Base-by-base conservation (phyloP, 1,140 invertebrate species). In the Tetraneura akinire region DNA sequence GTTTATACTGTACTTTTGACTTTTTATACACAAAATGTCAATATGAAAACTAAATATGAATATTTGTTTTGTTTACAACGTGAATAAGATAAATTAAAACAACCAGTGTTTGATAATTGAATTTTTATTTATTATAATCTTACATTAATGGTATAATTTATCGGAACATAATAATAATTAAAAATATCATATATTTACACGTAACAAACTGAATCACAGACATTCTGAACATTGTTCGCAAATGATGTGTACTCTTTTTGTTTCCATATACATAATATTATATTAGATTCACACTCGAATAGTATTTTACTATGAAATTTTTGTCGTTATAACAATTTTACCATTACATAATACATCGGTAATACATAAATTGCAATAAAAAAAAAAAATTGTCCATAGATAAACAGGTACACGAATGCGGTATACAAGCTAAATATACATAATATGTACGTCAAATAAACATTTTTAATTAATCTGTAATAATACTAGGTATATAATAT, bases 71-170 rank as follows among this genome's bases (percentile, higher is more conserved):
- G n/a, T n/a, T 42, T 10, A 42, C 42, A 6, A 42, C 42, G 10
- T 42, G 4, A 10, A 42, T 10, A 42, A 42, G 10, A 42, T 42
- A 51, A 51, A 23, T 55, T n/a, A n/a, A 55, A n/a, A 23, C 53
- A 29, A 60, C 3, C 13, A 14, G 55, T 66, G 47, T 70, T 70
- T 29, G 47, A 49, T 49, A 71, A 29, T 71, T 71, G 68, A 71
- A 49, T 78, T 42, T 78, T 47, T 78, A 53, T 78, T 78, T 32
- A 4, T 57, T 76, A 57, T 76, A 76, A 55, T 10, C 53, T 76
- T 76, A 76, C 55, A 62, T 62, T 78, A 57, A 78, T 78, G 55
- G 55, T 78, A 78, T 78, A 78, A 47, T 78, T 78, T 62, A 78
- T 60, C 45, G 55, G 74, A 78, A 78, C 74, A 78, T 47, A 78